Evolutionary conservation across 2,113 vertebrate genomes (phyloP).

Genomic region (Gopherus flavomarginatus): DNA sequence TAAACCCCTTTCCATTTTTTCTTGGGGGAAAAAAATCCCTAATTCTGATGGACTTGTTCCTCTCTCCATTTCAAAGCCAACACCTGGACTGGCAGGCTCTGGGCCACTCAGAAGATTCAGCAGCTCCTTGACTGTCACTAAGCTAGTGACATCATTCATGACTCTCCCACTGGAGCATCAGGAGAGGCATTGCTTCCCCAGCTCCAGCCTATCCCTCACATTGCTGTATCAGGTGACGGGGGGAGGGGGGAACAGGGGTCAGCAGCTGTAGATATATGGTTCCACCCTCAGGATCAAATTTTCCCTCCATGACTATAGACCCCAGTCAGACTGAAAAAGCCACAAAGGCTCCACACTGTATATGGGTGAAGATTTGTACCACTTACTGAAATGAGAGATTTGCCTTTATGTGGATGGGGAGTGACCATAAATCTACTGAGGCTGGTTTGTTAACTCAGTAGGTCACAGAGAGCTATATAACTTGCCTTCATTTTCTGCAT

Average conservation of each 20-base stretch:
- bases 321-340: background rate
- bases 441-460: background rate
- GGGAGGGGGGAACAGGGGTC: too few relatives aligned
- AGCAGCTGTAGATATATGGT: background rate
- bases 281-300: background rate
- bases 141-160: background rate
- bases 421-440: background rate
- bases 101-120: background rate
- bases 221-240: background rate
- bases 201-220: background rate
- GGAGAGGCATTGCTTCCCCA: background rate
- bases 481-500: background rate
- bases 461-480: fast-evolving
- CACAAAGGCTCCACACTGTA: background rate
- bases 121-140: background rate
- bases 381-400: background rate
- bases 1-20: background rate
- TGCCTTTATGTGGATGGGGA: background rate
- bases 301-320: background rate
- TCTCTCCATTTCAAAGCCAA: background rate
- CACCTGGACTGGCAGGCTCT: too few relatives aligned
- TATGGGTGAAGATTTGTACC: background rate
- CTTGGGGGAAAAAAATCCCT: background rate
- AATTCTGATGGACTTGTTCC: background rate
- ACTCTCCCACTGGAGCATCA: background rate